These are phyloP conservation scores for Heloderma charlesbogerti DNA, from an alignment of 2,113 vertebrate species.

Conservation along the genomic window DNA sequence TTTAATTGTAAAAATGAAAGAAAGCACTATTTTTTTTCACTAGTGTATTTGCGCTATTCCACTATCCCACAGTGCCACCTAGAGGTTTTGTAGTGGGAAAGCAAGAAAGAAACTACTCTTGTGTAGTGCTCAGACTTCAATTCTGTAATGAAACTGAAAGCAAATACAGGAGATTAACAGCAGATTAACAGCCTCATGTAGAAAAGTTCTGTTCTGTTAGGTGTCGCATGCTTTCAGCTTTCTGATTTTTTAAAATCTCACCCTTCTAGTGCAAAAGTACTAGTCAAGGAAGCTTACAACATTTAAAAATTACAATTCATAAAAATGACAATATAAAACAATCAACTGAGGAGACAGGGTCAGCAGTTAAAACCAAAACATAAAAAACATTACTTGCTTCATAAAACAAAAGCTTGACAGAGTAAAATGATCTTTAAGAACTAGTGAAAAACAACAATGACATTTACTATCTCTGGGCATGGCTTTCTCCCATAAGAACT, in stretches of 20 bases:
- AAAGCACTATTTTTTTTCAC: too few relatives aligned
- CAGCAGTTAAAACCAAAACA: background rate
- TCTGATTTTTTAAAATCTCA: background rate
- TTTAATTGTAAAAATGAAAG: too few relatives aligned
- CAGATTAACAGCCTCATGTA: too few relatives aligned
- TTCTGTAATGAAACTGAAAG: too few relatives aligned
- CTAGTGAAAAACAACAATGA: background rate
- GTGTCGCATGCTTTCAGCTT: background rate
- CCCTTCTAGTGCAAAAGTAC: background rate
- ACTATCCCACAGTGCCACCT: too few relatives aligned
- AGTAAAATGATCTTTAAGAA: background rate
- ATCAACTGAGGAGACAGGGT: background rate
- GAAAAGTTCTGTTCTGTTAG: too few relatives aligned
- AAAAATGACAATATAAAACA: background rate
- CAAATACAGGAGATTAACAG: too few relatives aligned
- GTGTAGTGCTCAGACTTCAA: too few relatives aligned
- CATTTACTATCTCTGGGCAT: background rate
- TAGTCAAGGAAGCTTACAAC: background rate
- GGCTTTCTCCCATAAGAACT: background rate
- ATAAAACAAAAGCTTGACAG: background rate
- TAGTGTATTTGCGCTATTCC: too few relatives aligned
- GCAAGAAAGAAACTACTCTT: too few relatives aligned
- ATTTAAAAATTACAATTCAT: background rate
- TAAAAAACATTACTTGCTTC: background rate
- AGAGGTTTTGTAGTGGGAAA: too few relatives aligned